A percentile compares a stretch with the other conserved stretches of the same genome.
Evolutionary conservation across 2,797 vertebrate species (phyloP).

Genomic region (Ptychobarbus kaznakovi): DNA sequence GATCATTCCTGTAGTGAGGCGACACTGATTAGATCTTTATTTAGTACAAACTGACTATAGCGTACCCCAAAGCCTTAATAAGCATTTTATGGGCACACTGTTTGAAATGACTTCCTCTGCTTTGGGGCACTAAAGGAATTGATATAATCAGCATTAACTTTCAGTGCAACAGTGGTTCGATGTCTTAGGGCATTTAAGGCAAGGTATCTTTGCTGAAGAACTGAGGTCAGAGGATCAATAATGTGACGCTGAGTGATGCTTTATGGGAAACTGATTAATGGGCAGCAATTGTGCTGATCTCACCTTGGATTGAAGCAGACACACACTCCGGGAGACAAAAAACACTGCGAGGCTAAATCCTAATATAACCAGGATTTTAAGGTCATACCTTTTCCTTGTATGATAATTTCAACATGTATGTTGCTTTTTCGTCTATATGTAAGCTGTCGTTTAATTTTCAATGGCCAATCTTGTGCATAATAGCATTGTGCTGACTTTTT

Average conservation of each 20-base stretch:
- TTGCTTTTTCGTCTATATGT: not conserved
- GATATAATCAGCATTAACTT: constrained; percentile 60
- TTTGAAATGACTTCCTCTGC: constrained; percentile 4
- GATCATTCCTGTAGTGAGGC: not conserved
- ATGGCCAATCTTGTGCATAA: constrained; percentile 1
- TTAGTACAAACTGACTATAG: constrained; percentile 5
- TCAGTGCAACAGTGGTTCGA: constrained; percentile 63
- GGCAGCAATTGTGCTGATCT: constrained; percentile 38
- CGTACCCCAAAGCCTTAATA: not conserved
- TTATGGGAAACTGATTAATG: constrained; percentile 44
- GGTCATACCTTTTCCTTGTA: not conserved
- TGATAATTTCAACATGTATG: not conserved
- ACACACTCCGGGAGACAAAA: not conserved
- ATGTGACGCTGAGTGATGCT: constrained; percentile 38
- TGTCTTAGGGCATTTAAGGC: constrained; percentile 58
- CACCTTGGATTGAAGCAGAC: constrained; percentile 31
- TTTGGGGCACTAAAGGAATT: constrained; percentile 14
- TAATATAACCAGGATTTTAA: not conserved
- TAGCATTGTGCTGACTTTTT: not conserved
- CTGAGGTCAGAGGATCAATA: constrained; percentile 52
- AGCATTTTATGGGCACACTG: not conserved
- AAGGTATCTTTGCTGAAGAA: constrained; percentile 28
- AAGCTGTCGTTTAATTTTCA: constrained; percentile 21
- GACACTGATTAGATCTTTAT: constrained; percentile 32
- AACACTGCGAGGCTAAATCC: not conserved